phyloP scores from a whole-genome alignment of 2,113 vertebrate genomes.

The Amazona guildingii region DNA sequence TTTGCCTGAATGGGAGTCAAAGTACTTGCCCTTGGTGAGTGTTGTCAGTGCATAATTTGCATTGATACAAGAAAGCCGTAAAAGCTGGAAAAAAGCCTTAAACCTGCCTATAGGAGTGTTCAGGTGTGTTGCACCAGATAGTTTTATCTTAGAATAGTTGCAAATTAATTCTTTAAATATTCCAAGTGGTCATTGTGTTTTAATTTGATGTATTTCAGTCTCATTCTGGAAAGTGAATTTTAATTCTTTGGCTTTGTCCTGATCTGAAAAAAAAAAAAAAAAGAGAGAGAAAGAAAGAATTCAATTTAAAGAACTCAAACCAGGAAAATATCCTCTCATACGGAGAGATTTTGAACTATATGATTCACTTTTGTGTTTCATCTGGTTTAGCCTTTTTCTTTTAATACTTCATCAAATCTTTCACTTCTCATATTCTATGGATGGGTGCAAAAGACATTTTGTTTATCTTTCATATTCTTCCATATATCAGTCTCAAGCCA shows the following conservation, averaged over 20 bases:
- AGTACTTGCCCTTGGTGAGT: neutral
- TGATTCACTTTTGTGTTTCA: constrained; percentile 14
- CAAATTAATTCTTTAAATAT: neutral
- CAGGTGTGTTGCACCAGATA: neutral
- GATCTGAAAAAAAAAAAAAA: neutral
- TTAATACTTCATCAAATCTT: constrained; percentile 50
- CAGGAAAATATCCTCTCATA: neutral
- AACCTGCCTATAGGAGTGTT: neutral
- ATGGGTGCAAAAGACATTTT: constrained; percentile 32
- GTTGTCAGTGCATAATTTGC: neutral
- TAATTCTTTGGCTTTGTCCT: neutral
- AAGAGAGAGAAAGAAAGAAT: no score
- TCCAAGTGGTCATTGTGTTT: neutral
- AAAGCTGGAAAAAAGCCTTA: neutral
- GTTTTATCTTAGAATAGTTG: neutral
- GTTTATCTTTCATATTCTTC: constrained; percentile 36
- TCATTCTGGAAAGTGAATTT: neutral
- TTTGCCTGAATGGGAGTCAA: neutral
- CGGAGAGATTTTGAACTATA: neutral
- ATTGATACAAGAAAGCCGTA: neutral
- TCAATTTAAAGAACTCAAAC: neutral
- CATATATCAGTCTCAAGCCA: constrained; percentile 41
- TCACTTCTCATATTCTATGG: constrained; percentile 15
- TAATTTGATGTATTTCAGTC: neutral
- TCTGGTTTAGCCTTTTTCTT: constrained; percentile 8